These are phyloP conservation scores for Sciurus carolinensis DNA, from an alignment of 2,797 vertebrate genomes.

Conservation along the genomic window DNA sequence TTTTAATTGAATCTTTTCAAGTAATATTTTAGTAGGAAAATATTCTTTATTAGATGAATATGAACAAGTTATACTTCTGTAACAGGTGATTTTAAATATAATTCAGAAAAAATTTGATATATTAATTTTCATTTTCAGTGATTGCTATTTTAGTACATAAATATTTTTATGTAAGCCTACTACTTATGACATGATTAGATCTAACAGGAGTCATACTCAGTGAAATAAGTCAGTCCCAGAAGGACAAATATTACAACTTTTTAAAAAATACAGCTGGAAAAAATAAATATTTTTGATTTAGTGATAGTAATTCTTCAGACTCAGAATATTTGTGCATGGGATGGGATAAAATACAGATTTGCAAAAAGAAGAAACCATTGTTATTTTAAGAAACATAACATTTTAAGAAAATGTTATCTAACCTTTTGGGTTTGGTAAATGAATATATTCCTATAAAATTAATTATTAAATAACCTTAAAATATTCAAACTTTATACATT, in stretches of 20 bases:
- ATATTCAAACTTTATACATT: neutral
- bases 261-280: neutral
- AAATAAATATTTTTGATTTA: neutral
- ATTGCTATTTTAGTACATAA: neutral
- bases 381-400: conserved; percentile 30
- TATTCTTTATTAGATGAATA: conserved; percentile 4
- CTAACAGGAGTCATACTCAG: neutral
- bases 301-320: neutral
- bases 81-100: neutral
- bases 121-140: neutral
- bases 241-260: neutral
- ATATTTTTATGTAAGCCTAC: neutral
- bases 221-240: neutral
- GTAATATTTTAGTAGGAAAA: conserved; percentile 38
- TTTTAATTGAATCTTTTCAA: neutral
- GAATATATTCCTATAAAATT: neutral
- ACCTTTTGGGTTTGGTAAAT: neutral
- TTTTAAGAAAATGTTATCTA: neutral
- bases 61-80: neutral
- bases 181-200: neutral
- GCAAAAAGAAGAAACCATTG: neutral
- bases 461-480: neutral
- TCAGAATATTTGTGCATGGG: neutral
- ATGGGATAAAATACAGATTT: neutral
- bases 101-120: neutral